These are phyloP conservation scores for Homarus gammarus DNA, from an alignment of 2,888 invertebrate species.

Conservation along the genomic window DNA sequence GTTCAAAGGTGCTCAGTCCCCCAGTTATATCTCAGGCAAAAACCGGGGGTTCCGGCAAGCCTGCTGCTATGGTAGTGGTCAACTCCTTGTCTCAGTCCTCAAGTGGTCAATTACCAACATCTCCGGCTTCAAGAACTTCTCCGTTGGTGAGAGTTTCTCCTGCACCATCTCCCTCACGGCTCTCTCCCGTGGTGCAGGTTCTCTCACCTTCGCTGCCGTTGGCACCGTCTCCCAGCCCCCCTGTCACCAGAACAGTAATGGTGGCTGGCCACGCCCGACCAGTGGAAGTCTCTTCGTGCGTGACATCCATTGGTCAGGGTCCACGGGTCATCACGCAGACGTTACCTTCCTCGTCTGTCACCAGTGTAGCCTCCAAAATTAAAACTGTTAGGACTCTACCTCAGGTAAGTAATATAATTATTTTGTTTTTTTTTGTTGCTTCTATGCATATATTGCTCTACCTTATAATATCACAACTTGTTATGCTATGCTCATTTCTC, in stretches of 20 bases:
- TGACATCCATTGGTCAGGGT: constrained; percentile 29
- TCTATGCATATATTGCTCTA: not conserved
- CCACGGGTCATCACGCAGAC: constrained; percentile 12
- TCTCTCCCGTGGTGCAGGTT: constrained; percentile 62
- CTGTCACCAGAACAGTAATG: constrained; percentile 42
- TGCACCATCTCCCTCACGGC: constrained; percentile 46
- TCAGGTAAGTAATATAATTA: constrained; percentile 64
- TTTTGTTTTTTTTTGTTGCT: no score
- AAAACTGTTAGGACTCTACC: constrained; percentile 54
- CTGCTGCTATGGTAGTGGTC: constrained; percentile 50
- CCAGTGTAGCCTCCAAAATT: constrained; percentile 42
- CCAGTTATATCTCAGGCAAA: constrained; percentile 44
- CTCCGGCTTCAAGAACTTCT: constrained; percentile 43
- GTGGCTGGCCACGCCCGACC: constrained; percentile 35
- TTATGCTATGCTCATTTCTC: no score
- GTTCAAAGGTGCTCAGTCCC: constrained; percentile 47
- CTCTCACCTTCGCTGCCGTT: constrained; percentile 41
- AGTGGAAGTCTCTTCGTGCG: constrained; percentile 26
- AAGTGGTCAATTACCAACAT: constrained; percentile 20
- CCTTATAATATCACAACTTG: not conserved
- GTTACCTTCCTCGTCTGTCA: constrained; percentile 21
- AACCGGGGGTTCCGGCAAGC: constrained; percentile 34
- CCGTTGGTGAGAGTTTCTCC: constrained; percentile 54
- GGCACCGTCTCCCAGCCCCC: constrained; percentile 45
- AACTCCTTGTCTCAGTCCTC: constrained; percentile 39